Evolutionary conservation across 1,140 invertebrate species (phyloP).

Genomic region (Radopholus similis): DNA sequence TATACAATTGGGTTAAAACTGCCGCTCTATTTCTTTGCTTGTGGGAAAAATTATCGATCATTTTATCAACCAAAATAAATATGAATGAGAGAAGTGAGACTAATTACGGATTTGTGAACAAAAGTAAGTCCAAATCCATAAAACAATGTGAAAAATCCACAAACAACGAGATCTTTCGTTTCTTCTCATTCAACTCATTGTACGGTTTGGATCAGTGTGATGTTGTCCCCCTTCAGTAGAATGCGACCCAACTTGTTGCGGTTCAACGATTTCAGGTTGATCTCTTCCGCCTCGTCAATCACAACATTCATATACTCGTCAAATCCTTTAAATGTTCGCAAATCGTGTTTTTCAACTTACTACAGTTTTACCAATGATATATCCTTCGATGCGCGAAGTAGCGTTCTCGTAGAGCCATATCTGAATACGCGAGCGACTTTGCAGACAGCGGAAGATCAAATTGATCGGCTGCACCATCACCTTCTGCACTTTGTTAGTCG

Average conservation of each 20-base stretch:
- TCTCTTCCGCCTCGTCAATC: conserved; percentile 92
- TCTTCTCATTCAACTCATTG: conserved; percentile 5
- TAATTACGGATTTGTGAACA: too few species aligned
- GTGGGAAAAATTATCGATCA: too few species aligned
- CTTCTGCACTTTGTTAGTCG: conserved; percentile 43
- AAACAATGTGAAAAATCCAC: too few species aligned
- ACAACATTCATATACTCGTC: conserved; percentile 99
- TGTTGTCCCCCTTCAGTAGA: conserved; percentile 82
- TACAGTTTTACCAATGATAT: conserved; percentile 69
- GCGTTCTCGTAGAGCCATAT: conserved; percentile 97
- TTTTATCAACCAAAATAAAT: too few species aligned
- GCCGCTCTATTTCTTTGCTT: too few species aligned
- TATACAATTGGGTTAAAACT: too few species aligned
- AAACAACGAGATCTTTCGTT: too few species aligned
- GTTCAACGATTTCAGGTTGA: conserved; percentile 80
- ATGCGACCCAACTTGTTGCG: conserved; percentile 74
- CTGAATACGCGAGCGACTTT: conserved; percentile 87
- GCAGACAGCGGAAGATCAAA: conserved; percentile 84
- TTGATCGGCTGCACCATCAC: conserved; percentile 64
- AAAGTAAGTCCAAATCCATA: too few species aligned
- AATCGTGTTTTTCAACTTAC: not conserved
- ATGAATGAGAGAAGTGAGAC: too few species aligned
- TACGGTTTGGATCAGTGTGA: conserved; percentile 83
- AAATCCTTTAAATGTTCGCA: conserved; percentile 72
- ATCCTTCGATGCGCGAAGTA: conserved; percentile 88